Evolutionary conservation across 2,888 invertebrate species (phyloP).

Genomic region (Tenthredo scrophulariae): DNA sequence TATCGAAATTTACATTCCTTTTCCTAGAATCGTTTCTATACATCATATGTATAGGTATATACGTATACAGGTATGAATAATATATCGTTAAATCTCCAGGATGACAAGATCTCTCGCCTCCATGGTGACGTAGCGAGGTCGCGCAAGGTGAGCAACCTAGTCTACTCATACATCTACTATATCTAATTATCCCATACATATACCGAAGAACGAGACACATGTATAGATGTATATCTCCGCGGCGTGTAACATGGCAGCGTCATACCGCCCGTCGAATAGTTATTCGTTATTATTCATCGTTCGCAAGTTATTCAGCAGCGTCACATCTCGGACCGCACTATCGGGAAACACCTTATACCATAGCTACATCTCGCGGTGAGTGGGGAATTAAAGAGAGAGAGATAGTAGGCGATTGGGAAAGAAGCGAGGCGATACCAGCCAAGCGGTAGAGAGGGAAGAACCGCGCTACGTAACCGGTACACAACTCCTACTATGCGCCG

Average conservation of each 20-base stretch:
- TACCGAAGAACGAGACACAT: too few relatives aligned
- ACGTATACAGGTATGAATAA: neutral
- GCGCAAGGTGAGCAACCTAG: constrained; percentile 40
- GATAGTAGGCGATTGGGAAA: too few relatives aligned
- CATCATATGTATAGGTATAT: neutral
- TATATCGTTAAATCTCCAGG: neutral
- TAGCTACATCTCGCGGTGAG: neutral
- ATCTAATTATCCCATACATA: neutral
- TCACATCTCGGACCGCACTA: neutral
- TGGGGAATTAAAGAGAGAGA: neutral
- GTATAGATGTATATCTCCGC: neutral
- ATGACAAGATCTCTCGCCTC: constrained; percentile 14
- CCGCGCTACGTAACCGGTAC: constrained; percentile 26
- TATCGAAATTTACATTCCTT: neutral
- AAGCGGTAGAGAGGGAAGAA: neutral
- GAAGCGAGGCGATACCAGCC: neutral
- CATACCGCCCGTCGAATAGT: neutral
- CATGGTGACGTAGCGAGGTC: constrained; percentile 34
- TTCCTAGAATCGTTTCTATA: constrained; percentile 7
- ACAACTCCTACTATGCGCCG: neutral
- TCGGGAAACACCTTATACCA: constrained; percentile 22
- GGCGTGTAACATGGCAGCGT: neutral
- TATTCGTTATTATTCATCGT: constrained; percentile 3
- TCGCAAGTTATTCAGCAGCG: neutral
- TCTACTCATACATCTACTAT: neutral